Percentiles rank a stretch among this genome's conserved stretches.
Conservation (phyloP, 2,888 invertebrate genomes). For the Megalurothrips usitatus region DNA sequence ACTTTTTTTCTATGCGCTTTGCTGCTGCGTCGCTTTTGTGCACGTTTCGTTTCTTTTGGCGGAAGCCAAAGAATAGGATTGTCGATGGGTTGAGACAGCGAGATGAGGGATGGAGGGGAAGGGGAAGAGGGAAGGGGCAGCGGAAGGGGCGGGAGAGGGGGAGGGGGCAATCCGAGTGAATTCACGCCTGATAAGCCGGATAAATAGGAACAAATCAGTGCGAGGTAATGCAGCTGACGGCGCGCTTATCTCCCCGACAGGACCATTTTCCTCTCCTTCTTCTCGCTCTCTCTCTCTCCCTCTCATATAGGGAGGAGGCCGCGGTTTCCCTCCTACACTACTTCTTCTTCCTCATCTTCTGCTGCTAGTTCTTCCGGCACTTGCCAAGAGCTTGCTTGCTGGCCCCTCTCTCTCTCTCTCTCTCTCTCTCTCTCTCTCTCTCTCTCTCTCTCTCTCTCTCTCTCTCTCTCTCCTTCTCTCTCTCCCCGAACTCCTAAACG, state of each 20-base stretch:
- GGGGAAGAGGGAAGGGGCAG: too few relatives aligned
- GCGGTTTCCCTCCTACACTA: not conserved
- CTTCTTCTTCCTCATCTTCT: not conserved
- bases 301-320: too few relatives aligned
- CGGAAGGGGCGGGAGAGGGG: too few relatives aligned
- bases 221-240: slow-evolving; percentile 9
- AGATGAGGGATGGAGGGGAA: too few relatives aligned
- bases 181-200: not conserved
- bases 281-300: too few relatives aligned
- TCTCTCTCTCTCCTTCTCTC: too few relatives aligned
- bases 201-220: slow-evolving; percentile 18
- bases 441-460: too few relatives aligned
- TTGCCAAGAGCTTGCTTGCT: not conserved
- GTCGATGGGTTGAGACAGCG: too few relatives aligned
- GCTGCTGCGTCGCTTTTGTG: not conserved
- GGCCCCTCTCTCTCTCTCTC: not conserved
- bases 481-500: not conserved
- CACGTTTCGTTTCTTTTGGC: not conserved
- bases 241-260: not conserved
- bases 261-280: not conserved
- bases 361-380: not conserved
- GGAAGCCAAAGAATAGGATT: too few relatives aligned
- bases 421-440: not conserved
- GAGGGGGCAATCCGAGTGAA: too few relatives aligned
- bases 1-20: too few relatives aligned